Base-by-base conservation (phyloP, 2,113 vertebrate species). In the Cichladusa arquata region DNA sequence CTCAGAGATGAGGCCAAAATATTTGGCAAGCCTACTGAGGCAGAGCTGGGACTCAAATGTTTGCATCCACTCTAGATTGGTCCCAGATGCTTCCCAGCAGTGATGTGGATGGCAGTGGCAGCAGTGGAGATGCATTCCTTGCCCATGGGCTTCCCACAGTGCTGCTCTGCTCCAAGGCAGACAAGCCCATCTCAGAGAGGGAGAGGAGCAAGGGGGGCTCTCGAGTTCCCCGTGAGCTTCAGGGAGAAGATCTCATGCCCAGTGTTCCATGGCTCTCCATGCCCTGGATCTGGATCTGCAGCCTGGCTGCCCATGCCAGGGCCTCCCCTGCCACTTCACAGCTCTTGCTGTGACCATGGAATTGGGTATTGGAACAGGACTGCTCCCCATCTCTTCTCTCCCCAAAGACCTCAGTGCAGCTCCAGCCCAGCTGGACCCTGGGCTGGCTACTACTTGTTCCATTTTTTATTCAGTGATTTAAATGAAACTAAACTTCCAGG, bases 221-320 rank as follows among this genome's bases (percentile, higher is more conserved):
- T 25, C 0, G 0, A 7, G 31, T 4, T 67, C 22, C 33, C n/a
- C 0, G 0, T 26, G 48, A 77, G 54, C 65, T 54, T 31, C 42
- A 45, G 66, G 24, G 42, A 42, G 11, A 70, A 54, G 45, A 65
- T 40, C 31, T 81, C 50, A 31, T 0, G 3, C 15, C 26, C 64
- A 14, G 17, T 18, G 48, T 29, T 48, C 44, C 26, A 29, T 1
- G 11, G 58, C 16, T 42, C 19, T 45, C 29, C 58, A 16, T 5
- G 33, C 22, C 64, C 42, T 1, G n/a, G 12, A 40, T 9, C 16
- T 1, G 47, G 10, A 50, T 11, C 28, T 5, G 23, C 64, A 78
- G 47, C 6, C 78, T 2, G 10, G n/a, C 42, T 81, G 40, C 48
- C 44, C 25, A 11, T 0, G 5, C 18, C 70, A 56, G 40, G 45